Evolutionary conservation across 2,888 invertebrate species (phyloP), one percentile per base, ranked within the genome.

Genomic region (Drosophila nigricruria): DNA sequence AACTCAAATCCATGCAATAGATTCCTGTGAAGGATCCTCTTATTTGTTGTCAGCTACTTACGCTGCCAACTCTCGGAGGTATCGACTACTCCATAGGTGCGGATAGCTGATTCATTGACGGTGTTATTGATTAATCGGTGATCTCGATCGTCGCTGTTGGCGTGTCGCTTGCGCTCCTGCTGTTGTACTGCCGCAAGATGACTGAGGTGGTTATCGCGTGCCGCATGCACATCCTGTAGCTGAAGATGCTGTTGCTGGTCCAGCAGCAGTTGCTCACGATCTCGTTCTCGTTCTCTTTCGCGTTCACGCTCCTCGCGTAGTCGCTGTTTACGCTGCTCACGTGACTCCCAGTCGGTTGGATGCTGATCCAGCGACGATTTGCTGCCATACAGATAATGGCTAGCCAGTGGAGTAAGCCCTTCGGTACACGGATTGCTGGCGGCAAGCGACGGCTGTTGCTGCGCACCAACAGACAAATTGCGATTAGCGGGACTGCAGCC

Each of bases 21-120:
- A 9, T 38, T 9, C 8, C 3, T 18, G n/a, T 38, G 3, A 38
- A 9, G n/a, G 8, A 38, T 38, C n/a, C n/a, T n/a, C n/a, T n/a
- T n/a, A n/a, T n/a, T n/a, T n/a, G n/a, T n/a, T n/a, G n/a, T n/a
- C n/a, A n/a, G n/a, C n/a, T n/a, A n/a, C n/a, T 93, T 92, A 94
- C 95, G 95, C 93, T 96, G 96, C 96, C 96, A 96, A 89, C 95
- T 96, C 87, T 97, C 97, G 77, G 96, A 96, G 16, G 67, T 54
- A 40, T 87, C 83, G 6, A 43, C 32, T 5, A 43, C 36, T 38
- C 59, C 76, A 25, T 79, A 81, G n/a, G 43, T 32, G 9, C 43
- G 59, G 23, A 69, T 25, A 9, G 68, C 14, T n/a, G 69, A 40
- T 42, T 80, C 77, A 63, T 60, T 77, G 50, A 57, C 50, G 27